A percentile compares a stretch with the other conserved stretches of the same genome.
Conservation (phyloP, 2,888 invertebrate genomes). For the Nomada goodeniana region DNA sequence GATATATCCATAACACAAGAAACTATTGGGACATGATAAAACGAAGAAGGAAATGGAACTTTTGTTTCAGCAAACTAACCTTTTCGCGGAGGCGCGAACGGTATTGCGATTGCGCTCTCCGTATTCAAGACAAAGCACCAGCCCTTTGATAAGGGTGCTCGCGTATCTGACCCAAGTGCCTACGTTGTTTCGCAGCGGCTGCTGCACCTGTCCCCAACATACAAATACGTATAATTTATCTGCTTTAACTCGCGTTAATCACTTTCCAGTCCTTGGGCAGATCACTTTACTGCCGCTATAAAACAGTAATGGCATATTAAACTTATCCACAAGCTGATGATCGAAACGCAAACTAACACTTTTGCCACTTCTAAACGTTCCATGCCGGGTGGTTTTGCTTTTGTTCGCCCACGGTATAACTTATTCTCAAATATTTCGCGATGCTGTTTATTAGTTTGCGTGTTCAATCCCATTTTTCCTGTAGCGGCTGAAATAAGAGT, state of each 20-base stretch:
- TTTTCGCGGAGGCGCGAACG: slow-evolving; percentile 82
- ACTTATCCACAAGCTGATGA: slow-evolving; percentile 27
- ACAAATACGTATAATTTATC: slow-evolving; percentile 68
- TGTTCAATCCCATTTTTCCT: slow-evolving; percentile 13
- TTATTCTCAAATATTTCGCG: not conserved
- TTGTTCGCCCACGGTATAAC: not conserved
- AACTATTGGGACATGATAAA: not conserved
- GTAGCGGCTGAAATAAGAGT: slow-evolving; percentile 28
- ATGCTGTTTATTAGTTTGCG: slow-evolving; percentile 32
- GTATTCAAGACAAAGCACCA: slow-evolving; percentile 90
- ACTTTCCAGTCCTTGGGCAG: slow-evolving; percentile 57
- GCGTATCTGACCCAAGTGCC: slow-evolving; percentile 94
- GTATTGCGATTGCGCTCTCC: slow-evolving; percentile 74
- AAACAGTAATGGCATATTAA: slow-evolving; percentile 62
- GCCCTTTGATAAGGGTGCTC: slow-evolving; percentile 99
- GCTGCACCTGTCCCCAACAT: slow-evolving; percentile 92
- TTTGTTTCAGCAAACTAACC: slow-evolving; percentile 83
- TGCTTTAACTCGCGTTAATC: slow-evolving; percentile 44
- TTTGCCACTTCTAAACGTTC: not conserved
- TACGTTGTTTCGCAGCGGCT: slow-evolving; percentile 92
- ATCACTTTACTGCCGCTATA: slow-evolving; percentile 55
- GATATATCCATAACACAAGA: not conserved
- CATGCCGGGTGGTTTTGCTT: not conserved
- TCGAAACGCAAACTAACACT: slow-evolving; percentile 30
- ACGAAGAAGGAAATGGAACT: slow-evolving; percentile 57